Evolutionary conservation across 2,113 vertebrate species (phyloP), one percentile per base, ranked within the genome.

Genomic region (Gallinago paraguaiae): DNA sequence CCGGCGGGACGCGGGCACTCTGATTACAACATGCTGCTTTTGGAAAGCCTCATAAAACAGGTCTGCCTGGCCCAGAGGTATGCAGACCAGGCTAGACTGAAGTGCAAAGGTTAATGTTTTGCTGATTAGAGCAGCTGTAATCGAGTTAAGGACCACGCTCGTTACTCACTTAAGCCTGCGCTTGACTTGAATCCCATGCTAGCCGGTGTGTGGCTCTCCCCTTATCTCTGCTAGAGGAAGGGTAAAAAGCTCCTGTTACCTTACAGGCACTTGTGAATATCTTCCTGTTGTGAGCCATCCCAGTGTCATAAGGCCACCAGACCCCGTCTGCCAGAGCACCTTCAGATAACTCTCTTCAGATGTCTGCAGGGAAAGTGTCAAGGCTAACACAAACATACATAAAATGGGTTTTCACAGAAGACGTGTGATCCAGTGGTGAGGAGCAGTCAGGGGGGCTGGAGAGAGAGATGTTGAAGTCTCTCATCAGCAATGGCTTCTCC

Each of bases 81-180:
- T 69, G 74, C 67, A 76, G 72, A 41, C 67, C 12, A 14, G 64
- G 56, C 51, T 64, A 80, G 78, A 84, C 72, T 68, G 20, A 86
- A 53, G 70, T 23, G 13, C 80, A 82, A 81, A 96, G 68, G 81
- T 94, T 92, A 91, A 76, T 1, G 0, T 39, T 65, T 95, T 67
- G 78, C 89, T 95, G 90, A 86, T 92, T 87, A 87, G 51, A 91
- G 85, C 69, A 57, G 59, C 80, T 67, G 46, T 69, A 69, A 81
- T 80, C 11, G 10, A 75, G 41, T 68, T 90, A 81, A 74, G 74
- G 59, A 68, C 17, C 20, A 13, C 0, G 2, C 39, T 76, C 63
- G 30, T 33, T 84, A 60, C 39, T 79, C 74, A 56, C 67, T 56
- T 82, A 70, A 45, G 65, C 68, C 46, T 75, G 41, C 0, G 9